Evolutionary conservation across 2,888 invertebrate genomes (phyloP).

Genomic region (Phengaris arion): DNA sequence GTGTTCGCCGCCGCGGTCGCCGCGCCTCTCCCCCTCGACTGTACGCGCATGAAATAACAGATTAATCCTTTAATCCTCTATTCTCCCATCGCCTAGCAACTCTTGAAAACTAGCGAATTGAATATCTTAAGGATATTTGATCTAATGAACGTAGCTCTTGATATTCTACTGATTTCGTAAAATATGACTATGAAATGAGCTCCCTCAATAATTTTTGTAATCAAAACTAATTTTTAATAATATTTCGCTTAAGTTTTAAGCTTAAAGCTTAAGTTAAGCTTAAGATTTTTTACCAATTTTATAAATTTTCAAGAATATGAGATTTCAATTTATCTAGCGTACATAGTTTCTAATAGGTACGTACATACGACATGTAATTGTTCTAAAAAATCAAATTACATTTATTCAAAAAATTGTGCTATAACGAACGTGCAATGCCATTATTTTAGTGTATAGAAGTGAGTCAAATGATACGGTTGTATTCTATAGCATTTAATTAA

Average conservation of each 20-base stretch:
- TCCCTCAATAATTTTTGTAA: background rate
- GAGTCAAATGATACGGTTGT: background rate
- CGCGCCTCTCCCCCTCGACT: constrained; percentile 79
- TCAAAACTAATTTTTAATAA: background rate
- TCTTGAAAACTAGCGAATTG: constrained; percentile 14
- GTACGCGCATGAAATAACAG: constrained; percentile 38
- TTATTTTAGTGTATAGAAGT: constrained; percentile 9
- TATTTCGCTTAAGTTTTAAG: background rate
- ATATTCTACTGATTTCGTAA: background rate
- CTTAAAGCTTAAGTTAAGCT: too few species aligned
- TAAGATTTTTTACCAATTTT: background rate
- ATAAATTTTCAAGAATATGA: background rate
- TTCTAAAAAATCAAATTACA: constrained; percentile 2
- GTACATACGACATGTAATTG: background rate
- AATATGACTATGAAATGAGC: constrained; percentile 2
- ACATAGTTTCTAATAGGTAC: background rate
- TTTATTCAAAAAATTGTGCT: background rate
- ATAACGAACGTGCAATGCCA: constrained; percentile 23
- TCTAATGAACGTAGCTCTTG: background rate
- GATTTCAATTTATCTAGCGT: background rate
- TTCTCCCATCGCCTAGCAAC: background rate
- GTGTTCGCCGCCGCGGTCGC: constrained; percentile 70
- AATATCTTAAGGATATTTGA: background rate
- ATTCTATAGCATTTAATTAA: constrained; percentile 15
- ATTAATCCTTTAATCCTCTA: constrained; percentile 9